Base-by-base conservation (phyloP, 2,113 vertebrate species). In the Spea multiplicata region DNA sequence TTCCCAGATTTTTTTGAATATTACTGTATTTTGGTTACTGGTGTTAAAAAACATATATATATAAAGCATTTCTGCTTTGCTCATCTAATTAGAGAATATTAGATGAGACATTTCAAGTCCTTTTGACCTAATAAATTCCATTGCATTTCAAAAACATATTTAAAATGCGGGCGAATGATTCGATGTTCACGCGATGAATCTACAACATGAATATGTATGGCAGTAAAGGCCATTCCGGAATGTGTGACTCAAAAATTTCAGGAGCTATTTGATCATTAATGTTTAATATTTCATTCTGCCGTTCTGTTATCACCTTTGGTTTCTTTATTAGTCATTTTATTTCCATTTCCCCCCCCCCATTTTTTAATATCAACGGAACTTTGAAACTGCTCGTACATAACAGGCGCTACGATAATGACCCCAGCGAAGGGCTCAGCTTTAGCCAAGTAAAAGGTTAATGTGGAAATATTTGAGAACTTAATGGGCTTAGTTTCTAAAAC, bases 131-230 rank as follows among this genome's bases (percentile, higher is more conserved):
- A 62, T 13, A 53, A 59, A 77, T 61, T 45, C 48, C 45, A 48
- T 30, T 70, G 9, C 47, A 49, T 77, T 61, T 30, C 9, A 47
- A n/a, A n/a, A 76, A 59, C 44, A 48, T 69, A 53, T 47, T 76
- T 61, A 44, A 69, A 44, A 70, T 70, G 64, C 65, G 44, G n/a
- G 4, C 66, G 44, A 45, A 49, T 44, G 75, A 45, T n/a, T 59
- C 5, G 2, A 17, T 45, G 55, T 46, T 8, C 66, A 49, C 66
- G 8, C 48, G 66, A 68, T 59, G 64, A 67, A 55, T 67, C 30
- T 67, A 44, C 9, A 12, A 7, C 30, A 76, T 76, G 55, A 71
- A 78, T 45, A 78, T 78, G 75, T 64, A 71, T 78, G 1, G 47
- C 12, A 55, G 16, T 62, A 71, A 78, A 78, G 75, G 75, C 46